These are phyloP conservation scores for Drosophila athabasca DNA, from an alignment of 1,140 invertebrate species.

Conservation along the genomic window DNA sequence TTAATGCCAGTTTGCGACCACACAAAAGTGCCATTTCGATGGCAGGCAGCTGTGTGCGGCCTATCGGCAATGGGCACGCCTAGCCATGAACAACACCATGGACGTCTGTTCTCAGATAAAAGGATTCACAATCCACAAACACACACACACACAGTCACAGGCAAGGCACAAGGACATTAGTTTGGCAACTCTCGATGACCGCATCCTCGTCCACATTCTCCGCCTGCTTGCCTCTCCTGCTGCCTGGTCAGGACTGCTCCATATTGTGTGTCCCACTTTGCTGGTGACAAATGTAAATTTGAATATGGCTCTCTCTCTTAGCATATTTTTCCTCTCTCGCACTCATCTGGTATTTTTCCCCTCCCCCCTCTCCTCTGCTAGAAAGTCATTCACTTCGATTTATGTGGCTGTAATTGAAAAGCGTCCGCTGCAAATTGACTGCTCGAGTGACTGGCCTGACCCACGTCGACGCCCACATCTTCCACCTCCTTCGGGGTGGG, in stretches of 20 bases:
- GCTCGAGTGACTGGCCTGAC: conserved; percentile 47
- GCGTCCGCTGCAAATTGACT: conserved; percentile 53
- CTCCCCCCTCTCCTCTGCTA: not conserved
- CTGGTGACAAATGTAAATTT: conserved; percentile 54
- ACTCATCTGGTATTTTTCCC: conserved; percentile 1
- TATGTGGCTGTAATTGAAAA: conserved; percentile 45
- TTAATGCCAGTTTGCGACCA: not conserved
- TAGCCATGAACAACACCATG: not conserved
- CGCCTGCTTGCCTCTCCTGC: conserved; percentile 9
- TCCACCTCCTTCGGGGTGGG: too few species aligned
- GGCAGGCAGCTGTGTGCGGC: conserved; percentile 9
- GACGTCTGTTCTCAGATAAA: not conserved
- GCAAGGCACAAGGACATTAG: conserved; percentile 20
- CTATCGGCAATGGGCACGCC: conserved; percentile 2
- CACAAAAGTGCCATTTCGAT: conserved; percentile 13
- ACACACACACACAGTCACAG: not conserved
- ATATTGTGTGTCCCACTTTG: conserved; percentile 43
- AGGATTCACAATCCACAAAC: conserved; percentile 6
- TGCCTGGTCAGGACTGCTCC: conserved; percentile 36
- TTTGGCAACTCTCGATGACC: conserved; percentile 4
- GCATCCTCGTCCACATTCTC: not conserved
- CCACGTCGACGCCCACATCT: too few species aligned
- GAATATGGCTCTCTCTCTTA: conserved; percentile 9
- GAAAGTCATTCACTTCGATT: conserved; percentile 16
- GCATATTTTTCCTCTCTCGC: not conserved